Base-by-base conservation (phyloP, 2,113 vertebrate species). In the Dunckerocampus dactyliophorus region DNA sequence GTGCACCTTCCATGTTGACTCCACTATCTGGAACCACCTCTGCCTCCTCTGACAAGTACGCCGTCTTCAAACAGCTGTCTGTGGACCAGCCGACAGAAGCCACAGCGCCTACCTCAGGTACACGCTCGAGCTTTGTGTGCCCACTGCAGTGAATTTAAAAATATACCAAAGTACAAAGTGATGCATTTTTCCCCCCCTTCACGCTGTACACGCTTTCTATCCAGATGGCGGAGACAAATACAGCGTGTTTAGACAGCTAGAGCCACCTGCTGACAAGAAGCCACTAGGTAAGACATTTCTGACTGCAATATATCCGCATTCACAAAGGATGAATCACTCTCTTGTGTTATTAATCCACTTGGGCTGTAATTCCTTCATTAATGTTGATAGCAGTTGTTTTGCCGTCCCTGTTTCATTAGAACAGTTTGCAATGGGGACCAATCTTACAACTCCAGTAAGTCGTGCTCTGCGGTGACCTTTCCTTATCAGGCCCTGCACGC, bases 201-300 rank as follows among this genome's bases (percentile, higher is more conserved):
- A 8, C 50, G 58, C 24, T 72, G 16, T 34, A 7, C 17, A 2
- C 51, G 76, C 3, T 85, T n/a, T 0, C 37, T 0, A 43, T 75
- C 20, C 76, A 97, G 95, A 95, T 77, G 72, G 72, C 83, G 93
- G 92, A 65, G 96, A 98, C 84, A 98, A 95, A 82, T 98, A 98
- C 70, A 98, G 95, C 45, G 96, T 96, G 81, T 97, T 98, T 89
- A 89, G 96, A 83, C 92, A 95, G 48, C 87, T 98, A 0, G 94
- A 96, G 58, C 93, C 87, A 5, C 92, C 92, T 10, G 42, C 90
- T 71, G 95, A 97, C 65, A 92, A 87, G 85, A 97, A 95, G 86
- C 81, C 90, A 76, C 76, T 92, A 52, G 95, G 96, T 98, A 92
- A 95, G 95, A 19, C 8, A 16, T 31, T 37, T 15, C 19, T 54